Base-by-base conservation (phyloP, 2,888 invertebrate genomes). In the Drosophila putrida region DNA sequence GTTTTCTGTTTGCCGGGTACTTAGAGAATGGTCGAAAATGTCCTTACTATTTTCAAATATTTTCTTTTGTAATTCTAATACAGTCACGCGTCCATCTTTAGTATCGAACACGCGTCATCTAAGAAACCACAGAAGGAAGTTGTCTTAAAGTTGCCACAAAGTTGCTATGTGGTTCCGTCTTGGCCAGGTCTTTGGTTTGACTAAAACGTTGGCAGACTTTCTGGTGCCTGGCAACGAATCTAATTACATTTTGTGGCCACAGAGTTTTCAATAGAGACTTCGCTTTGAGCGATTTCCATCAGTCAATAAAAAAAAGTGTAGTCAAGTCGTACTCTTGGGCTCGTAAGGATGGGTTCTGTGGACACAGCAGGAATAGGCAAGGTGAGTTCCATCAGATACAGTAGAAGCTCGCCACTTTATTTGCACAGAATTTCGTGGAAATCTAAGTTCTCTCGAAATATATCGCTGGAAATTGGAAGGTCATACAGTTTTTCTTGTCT, bases 231-330 rank as follows among this genome's bases (percentile, higher is more conserved):
- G 60, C 51, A 50, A 31, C n/a, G 68, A 79, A 84, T 84, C 88
- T 89, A 89, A 89, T 89, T 89, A 84, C 89, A 77, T 84, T 89
- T 79, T 85, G 89, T 85, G 84, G 89, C 68, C 72, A 74, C 35
- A 9, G 11, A 25, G 15, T 55, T 55, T 55, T 46, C 55, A 49
- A 61, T 61, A 54, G 44, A 47, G 36, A 36, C 57, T 57, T 78
- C 53, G 78, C 65, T 60, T 89, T 86, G 90, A 78, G 77, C 80
- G 90, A 90, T 90, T 90, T 89, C 87, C 88, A 90, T 90, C 90
- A 90, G 90, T 88, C 89, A 90, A 89, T 88, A 88, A 82, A 81
- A 86, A 86, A 80, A 43, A 44, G 28, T 43, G 49, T 54, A 39
- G 25, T 62, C 44, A 46, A 71, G 41, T 36, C 43, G 39, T 28